Conservation (phyloP, 2,797 vertebrate species). For the Amphiprion clarkii region DNA sequence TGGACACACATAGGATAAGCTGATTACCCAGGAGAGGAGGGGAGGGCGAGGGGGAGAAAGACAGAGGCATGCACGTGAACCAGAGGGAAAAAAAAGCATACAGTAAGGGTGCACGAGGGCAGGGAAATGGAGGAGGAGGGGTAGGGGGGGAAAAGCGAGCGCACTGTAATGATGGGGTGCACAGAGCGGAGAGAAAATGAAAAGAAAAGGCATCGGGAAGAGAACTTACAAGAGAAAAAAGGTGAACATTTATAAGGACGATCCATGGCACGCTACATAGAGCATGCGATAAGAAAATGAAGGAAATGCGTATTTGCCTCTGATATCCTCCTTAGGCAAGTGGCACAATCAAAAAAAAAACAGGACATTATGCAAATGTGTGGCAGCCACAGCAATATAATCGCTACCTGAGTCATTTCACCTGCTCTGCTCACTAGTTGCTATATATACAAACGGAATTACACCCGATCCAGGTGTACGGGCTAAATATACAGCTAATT, state of each 20-base stretch:
- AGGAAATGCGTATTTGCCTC: conserved; percentile 61
- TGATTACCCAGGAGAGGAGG: conserved; percentile 79
- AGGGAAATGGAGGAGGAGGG: conserved; percentile 44
- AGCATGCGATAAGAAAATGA: conserved; percentile 62
- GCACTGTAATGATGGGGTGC: conserved; percentile 67
- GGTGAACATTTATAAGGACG: conserved; percentile 62
- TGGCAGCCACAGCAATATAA: conserved; percentile 45
- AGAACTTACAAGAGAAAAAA: conserved; percentile 31
- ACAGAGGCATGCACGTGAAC: conserved; percentile 63
- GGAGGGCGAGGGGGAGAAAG: conserved; percentile 67
- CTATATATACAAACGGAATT: conserved; percentile 67
- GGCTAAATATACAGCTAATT: conserved; percentile 85
- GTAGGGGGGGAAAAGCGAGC: conserved; percentile 21
- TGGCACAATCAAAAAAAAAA: conserved; percentile 67
- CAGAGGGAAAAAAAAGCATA: conserved; percentile 55
- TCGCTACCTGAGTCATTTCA: conserved; percentile 72
- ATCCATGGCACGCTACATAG: conserved; percentile 43
- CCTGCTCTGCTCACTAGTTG: conserved; percentile 57
- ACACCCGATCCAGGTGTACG: conserved; percentile 78
- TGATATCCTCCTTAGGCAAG: conserved; percentile 71
- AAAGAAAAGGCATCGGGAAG: conserved; percentile 40
- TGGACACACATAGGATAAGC: conserved; percentile 86
- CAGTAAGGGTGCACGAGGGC: conserved; percentile 65
- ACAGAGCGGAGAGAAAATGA: conserved; percentile 62
- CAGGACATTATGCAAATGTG: conserved; percentile 76